Evolutionary conservation across 1,140 invertebrate species (phyloP).

Genomic region (Microplitis demolitor): DNA sequence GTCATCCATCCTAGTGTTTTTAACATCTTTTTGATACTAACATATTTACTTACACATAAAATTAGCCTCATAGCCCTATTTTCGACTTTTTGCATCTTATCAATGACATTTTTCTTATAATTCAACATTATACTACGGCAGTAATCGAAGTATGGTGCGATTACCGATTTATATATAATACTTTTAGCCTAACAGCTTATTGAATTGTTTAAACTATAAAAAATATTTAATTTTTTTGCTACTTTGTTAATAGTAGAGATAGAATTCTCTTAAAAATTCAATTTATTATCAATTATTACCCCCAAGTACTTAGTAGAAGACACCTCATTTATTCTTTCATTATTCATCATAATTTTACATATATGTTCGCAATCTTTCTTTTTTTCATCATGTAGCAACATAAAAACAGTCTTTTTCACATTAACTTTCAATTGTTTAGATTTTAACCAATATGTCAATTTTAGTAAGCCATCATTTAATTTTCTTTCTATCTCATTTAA

Average conservation of each 20-base stretch:
- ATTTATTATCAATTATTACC: constrained; percentile 9
- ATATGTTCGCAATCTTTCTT: no score
- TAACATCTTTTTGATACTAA: constrained; percentile 14
- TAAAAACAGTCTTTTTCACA: no score
- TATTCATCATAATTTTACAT: no score
- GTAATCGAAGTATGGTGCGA: constrained; percentile 18
- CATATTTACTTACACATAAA: not conserved
- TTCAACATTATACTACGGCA: constrained; percentile 19
- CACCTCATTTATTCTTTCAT: no score
- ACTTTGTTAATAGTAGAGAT: constrained; percentile 10
- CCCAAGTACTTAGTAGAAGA: no score
- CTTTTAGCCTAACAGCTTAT: not conserved
- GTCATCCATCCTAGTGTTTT: not conserved
- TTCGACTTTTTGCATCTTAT: constrained; percentile 11
- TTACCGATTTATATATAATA: constrained; percentile 18
- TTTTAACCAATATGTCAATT: no score
- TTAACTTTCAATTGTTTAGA: no score
- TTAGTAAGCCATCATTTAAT: not conserved
- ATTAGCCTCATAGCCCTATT: constrained; percentile 22
- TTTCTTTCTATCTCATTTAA: not conserved
- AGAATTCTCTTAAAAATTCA: constrained; percentile 1
- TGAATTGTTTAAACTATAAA: not conserved
- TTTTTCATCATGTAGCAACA: no score
- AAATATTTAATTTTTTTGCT: constrained; percentile 18
- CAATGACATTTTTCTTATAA: constrained; percentile 1